Conservation (phyloP, 1,140 invertebrate genomes). For the Bombyx mandarina region DNA sequence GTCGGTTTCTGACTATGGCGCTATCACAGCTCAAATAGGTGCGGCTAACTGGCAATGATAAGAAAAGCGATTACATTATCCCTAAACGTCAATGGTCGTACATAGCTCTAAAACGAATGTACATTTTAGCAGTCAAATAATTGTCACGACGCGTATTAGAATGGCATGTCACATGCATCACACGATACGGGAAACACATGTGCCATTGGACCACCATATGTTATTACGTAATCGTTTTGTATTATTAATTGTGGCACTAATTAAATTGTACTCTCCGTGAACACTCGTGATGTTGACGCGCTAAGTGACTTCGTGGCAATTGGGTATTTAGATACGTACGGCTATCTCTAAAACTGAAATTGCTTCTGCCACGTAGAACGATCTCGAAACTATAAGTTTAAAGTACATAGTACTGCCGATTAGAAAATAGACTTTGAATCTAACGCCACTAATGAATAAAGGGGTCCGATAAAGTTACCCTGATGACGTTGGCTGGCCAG, state of each 20-base stretch:
- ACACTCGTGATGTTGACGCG: too few relatives aligned
- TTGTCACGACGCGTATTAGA: conserved; percentile 2
- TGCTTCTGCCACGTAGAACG: conserved; percentile 11
- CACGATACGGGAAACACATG: conserved; percentile 32
- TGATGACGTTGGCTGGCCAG: not conserved
- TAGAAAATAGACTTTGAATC: too few relatives aligned
- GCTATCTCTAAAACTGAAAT: conserved; percentile 1
- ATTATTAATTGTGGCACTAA: conserved; percentile 28
- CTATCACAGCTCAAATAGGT: conserved; percentile 63
- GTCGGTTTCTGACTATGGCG: conserved; percentile 33
- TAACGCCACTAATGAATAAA: conserved; percentile 6
- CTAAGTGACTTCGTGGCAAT: not conserved
- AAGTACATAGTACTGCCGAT: too few relatives aligned
- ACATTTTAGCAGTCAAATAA: conserved; percentile 15
- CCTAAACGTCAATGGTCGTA: conserved; percentile 50
- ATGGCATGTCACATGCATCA: not conserved
- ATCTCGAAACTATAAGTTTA: not conserved
- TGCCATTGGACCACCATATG: conserved; percentile 46
- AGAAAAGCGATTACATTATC: conserved; percentile 49
- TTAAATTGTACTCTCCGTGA: not conserved
- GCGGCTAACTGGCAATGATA: conserved; percentile 58
- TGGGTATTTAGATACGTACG: not conserved
- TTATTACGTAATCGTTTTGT: conserved; percentile 48
- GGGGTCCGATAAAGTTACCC: not conserved
- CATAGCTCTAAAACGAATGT: conserved; percentile 29